Conservation (phyloP, 2,797 vertebrate genomes). For the Smutsia temminckii region DNA sequence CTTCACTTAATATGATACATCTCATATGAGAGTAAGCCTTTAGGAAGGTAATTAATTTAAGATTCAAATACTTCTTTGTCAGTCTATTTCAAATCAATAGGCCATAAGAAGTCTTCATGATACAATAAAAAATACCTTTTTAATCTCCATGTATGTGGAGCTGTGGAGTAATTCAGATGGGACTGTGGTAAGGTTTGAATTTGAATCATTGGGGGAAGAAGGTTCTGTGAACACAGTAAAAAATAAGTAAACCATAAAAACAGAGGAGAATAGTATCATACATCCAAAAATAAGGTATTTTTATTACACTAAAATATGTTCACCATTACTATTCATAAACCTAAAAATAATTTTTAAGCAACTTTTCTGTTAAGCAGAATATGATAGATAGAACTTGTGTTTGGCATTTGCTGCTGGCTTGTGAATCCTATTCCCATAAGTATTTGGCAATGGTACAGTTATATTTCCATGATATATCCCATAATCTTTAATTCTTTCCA, state of each 20-base stretch:
- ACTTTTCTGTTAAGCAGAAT: neutral
- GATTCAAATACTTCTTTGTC: neutral
- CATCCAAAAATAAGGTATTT: neutral
- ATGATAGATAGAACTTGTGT: neutral
- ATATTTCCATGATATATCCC: neutral
- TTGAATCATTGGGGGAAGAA: neutral
- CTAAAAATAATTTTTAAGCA: conserved; percentile 6
- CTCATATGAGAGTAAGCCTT: neutral
- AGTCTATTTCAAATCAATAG: neutral
- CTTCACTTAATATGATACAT: neutral
- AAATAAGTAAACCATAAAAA: neutral
- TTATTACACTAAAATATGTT: neutral
- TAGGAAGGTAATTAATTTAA: neutral
- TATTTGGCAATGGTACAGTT: neutral
- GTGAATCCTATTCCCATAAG: neutral
- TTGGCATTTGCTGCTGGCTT: neutral
- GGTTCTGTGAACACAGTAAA: neutral
- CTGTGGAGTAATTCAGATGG: neutral
- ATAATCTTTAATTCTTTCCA: conserved; percentile 17
- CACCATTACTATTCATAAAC: neutral
- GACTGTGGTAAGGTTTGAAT: neutral
- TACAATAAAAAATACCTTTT: neutral
- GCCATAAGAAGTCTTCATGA: neutral
- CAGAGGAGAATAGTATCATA: neutral
- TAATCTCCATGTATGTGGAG: neutral